phyloP scores from a whole-genome alignment of 2,797 vertebrate genomes.

The Myotis planiceps region DNA sequence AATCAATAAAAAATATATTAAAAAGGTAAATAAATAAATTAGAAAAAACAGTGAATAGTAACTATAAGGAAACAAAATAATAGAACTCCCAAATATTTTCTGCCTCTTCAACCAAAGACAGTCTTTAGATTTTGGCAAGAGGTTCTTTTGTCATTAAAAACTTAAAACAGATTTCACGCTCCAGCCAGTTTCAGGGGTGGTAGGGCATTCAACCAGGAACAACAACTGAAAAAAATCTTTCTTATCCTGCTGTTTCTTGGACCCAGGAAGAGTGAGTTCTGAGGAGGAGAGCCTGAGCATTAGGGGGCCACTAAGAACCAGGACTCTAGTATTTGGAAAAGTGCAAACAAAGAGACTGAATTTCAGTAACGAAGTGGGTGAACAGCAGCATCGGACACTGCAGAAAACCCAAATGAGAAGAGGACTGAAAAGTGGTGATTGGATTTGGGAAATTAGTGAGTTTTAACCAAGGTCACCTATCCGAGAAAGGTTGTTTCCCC shows the following conservation, averaged over 20 bases:
- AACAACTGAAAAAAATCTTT: conserved; percentile 21
- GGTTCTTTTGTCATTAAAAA: background rate
- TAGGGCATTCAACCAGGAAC: background rate
- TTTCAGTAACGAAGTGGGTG: background rate
- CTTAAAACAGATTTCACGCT: background rate
- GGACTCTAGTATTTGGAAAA: background rate
- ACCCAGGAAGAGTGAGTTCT: background rate
- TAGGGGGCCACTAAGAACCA: background rate
- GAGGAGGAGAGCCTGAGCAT: background rate
- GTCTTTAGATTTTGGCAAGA: background rate
- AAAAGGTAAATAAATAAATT: no score
- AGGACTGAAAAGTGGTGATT: background rate
- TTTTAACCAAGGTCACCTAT: background rate
- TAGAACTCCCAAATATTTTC: background rate
- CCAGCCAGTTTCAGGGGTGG: background rate
- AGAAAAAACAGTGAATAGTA: background rate
- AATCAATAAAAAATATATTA: no score
- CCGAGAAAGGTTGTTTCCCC: no score
- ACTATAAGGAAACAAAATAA: background rate
- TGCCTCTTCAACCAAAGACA: background rate
- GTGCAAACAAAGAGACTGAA: background rate
- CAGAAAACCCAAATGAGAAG: conserved; percentile 1
- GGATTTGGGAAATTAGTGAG: background rate
- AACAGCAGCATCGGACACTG: background rate
- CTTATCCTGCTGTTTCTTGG: background rate